Evolutionary conservation across 53 echinoderm and acorn worm species (phyloP).

Genomic region (Temnopleurus reevesii): DNA sequence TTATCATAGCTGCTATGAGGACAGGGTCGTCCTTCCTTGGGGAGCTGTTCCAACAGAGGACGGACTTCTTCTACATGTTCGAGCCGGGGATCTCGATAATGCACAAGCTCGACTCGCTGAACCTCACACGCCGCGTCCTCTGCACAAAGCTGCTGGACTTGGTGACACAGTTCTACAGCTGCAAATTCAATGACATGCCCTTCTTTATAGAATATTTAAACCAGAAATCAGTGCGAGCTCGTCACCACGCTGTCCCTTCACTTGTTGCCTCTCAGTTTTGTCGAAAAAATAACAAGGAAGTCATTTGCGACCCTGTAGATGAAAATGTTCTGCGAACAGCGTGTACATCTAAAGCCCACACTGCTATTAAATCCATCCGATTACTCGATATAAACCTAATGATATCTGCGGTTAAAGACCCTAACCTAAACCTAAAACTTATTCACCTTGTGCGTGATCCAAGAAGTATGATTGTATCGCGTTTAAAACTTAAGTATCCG

Average conservation of each 20-base stretch:
- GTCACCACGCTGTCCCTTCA: conserved; percentile 60
- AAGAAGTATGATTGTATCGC: conserved; percentile 81
- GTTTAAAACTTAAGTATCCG: conserved; percentile 56
- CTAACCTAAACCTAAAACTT: conserved; percentile 70
- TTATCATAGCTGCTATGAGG: conserved; percentile 82
- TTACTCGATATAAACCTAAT: conserved; percentile 75
- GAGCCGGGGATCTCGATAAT: conserved; percentile 79
- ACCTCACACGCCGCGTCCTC: conserved; percentile 55
- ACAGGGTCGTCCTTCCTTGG: conserved; percentile 93
- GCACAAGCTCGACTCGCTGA: conserved; percentile 51
- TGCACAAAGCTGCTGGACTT: conserved; percentile 67
- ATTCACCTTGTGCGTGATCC: conserved; percentile 92
- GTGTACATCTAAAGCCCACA: conserved; percentile 59
- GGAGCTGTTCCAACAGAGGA: conserved; percentile 72
- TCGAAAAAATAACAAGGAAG: neutral
- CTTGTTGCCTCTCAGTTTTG: conserved; percentile 56
- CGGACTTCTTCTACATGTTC: conserved; percentile 87
- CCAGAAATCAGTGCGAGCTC: neutral
- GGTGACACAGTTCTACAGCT: conserved; percentile 64
- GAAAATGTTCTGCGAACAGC: conserved; percentile 23
- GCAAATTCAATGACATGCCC: conserved; percentile 63
- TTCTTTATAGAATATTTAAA: conserved; percentile 67
- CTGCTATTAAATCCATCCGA: conserved; percentile 78
- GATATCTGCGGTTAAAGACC: conserved; percentile 61
- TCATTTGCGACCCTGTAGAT: conserved; percentile 52